Conservation (phyloP, 2,888 invertebrate genomes). For the Drosophila siamana region DNA sequence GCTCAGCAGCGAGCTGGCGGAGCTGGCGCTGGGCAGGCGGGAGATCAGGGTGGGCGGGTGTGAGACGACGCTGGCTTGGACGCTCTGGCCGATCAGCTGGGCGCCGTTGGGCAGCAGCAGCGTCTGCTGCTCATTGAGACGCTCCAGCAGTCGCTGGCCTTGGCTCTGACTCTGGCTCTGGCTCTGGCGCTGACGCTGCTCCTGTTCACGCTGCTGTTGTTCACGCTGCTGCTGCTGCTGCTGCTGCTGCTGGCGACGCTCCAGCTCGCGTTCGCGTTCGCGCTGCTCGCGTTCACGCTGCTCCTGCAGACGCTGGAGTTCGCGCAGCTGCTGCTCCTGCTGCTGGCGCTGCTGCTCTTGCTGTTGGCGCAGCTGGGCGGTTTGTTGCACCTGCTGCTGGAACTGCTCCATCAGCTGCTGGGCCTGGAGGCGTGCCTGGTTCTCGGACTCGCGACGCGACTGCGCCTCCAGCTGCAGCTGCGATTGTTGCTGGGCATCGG, state of each 20-base stretch:
- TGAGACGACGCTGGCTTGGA: constrained; percentile 82
- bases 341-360: constrained; percentile 70
- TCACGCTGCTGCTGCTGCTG: constrained; percentile 20
- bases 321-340: constrained; percentile 70
- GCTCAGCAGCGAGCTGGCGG: constrained; percentile 66
- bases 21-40: constrained; percentile 63
- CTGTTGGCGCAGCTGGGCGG: constrained; percentile 73
- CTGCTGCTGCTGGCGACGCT: constrained; percentile 74
- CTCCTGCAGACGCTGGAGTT: constrained; percentile 76
- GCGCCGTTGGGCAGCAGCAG: constrained; percentile 42
- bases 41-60: constrained; percentile 82
- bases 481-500: constrained; percentile 76
- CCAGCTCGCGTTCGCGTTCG: constrained; percentile 75
- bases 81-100: constrained; percentile 75
- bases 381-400: constrained; percentile 82
- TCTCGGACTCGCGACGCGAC: constrained; percentile 87
- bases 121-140: constrained; percentile 77
- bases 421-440: constrained; percentile 85
- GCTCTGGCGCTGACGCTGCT: constrained; percentile 43
- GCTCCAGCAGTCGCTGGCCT: constrained; percentile 82
- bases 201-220: constrained; percentile 34
- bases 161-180: constrained; percentile 2
- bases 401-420: constrained; percentile 84
- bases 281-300: constrained; percentile 50
- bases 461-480: constrained; percentile 86